A percentile compares a stretch with the other conserved stretches of the same genome.
Evolutionary conservation across 2,113 vertebrate genomes (phyloP).

Genomic region (Aegypius monachus): DNA sequence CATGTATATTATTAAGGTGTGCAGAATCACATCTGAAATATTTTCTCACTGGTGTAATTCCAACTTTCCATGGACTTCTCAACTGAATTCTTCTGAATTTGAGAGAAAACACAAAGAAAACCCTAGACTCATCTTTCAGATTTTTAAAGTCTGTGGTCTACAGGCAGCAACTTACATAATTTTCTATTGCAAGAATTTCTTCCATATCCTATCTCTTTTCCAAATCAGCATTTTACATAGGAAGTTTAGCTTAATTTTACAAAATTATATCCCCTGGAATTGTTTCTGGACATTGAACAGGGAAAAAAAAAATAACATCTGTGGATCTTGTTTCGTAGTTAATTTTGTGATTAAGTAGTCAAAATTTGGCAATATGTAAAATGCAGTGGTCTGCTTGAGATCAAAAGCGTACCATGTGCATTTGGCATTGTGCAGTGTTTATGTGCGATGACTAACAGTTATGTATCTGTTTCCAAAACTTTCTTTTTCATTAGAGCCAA

Average conservation of each 20-base stretch:
- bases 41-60: not conserved
- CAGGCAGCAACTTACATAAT: not conserved
- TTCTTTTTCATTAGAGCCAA: not conserved
- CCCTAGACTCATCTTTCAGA: not conserved
- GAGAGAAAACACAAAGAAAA: not conserved
- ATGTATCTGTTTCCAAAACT: not conserved
- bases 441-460: not conserved
- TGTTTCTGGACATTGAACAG: not conserved
- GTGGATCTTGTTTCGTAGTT: not conserved
- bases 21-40: not conserved
- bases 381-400: not conserved
- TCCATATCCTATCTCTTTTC: not conserved
- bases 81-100: not conserved
- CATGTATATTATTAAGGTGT: not conserved
- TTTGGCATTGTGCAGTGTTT: not conserved
- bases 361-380: not conserved
- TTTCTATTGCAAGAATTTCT: not conserved
- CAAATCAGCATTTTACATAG: not conserved
- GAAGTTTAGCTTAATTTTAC: not conserved
- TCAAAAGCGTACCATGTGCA: not conserved
- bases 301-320: not conserved
- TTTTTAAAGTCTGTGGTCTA: not conserved
- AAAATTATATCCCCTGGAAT: not conserved
- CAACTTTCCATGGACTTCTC: not conserved
- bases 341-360: not conserved